Evolutionary conservation across 1,140 invertebrate species (phyloP), one percentile per base, ranked within the genome.

Genomic region (Pissodes strobi): DNA sequence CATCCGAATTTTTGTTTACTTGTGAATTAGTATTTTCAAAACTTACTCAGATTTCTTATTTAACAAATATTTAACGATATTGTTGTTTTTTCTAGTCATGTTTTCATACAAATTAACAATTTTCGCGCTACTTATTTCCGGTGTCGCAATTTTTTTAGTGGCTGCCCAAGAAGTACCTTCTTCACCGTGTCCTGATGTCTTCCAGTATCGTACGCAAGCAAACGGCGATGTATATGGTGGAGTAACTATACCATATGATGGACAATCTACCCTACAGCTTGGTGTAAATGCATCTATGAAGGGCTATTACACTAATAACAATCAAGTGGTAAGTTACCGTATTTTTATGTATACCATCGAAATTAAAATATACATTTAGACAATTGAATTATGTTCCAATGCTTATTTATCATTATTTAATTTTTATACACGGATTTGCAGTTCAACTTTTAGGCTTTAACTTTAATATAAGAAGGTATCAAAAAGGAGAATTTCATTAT

Each of bases 151-250:
- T 43, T 0, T 43, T 41, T 34, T 18, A 25, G 5, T 34, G 39
- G 25, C n/a, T 13, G 34, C 22, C 4, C 66, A 64, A 23, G 27
- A 17, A 5, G 21, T 69, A 30, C 69, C 69, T 1, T 9, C 56
- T 17, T 66, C 65, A 60, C 70, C 70, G 3, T 72, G 70, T 51
- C 68, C 70, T 1, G 38, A 66, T 8, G 46, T 69, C 8, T 72
- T 72, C 46, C 18, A 56, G 1, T 72, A 72, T 17, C 23, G 57
- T 10, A 51, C 19, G 22, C 30, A 67, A 18, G 17, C 52, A 10
- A 60, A 39, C 13, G 55, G 61, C 10, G 18, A 58, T 9, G 34
- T 66, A 13, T 72, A 61, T 23, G 70, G 70, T 5, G 51, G 63
- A 30, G 49, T 68, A 12, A 51, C 10, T 12, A 19, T 72, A 13